Percentiles rank a stretch among this genome's conserved stretches.
Conservation (phyloP, 2,113 vertebrate species). For the Epinephelus cyanopodus region DNA sequence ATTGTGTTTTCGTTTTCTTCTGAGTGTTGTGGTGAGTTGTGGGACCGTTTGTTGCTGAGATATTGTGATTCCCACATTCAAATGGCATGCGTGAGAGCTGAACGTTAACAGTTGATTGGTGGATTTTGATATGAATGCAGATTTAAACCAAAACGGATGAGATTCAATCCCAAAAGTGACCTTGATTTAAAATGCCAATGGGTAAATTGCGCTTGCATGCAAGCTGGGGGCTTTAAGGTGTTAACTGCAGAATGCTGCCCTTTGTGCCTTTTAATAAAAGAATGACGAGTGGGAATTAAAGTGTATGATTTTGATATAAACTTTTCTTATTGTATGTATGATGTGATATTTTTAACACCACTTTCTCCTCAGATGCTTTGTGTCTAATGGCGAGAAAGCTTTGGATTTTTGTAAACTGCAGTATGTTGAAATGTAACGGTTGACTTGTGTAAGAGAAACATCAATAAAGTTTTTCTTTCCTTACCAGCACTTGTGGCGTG, state of each 20-base stretch:
- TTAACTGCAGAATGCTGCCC: constrained; percentile 24
- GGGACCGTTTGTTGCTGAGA: constrained; percentile 48
- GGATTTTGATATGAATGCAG: constrained; percentile 17
- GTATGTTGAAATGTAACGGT: constrained; percentile 55
- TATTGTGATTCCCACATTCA: constrained; percentile 22
- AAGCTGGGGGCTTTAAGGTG: constrained; percentile 26
- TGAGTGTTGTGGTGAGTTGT: constrained; percentile 56
- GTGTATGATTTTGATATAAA: constrained; percentile 36
- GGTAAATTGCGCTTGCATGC: constrained; percentile 25
- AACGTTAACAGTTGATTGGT: constrained; percentile 11
- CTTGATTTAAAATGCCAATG: constrained; percentile 16
- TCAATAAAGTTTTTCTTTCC: constrained; percentile 80
- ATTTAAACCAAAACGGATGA: constrained; percentile 25
- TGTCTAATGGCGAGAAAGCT: constrained; percentile 12
- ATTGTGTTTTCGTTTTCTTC: constrained; percentile 26
- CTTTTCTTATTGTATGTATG: constrained; percentile 53
- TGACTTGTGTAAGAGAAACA: constrained; percentile 65
- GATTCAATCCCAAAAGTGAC: constrained; percentile 30
- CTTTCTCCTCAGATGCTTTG: constrained; percentile 44
- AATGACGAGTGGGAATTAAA: constrained; percentile 28
- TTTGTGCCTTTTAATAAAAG: constrained; percentile 49
- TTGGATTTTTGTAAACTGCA: constrained; percentile 57
- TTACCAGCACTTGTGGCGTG: not conserved
- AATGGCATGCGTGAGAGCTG: constrained; percentile 10
- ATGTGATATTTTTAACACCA: constrained; percentile 49